phyloP scores from a whole-genome alignment of 2,113 vertebrate genomes.

The Phalacrocorax aristotelis region DNA sequence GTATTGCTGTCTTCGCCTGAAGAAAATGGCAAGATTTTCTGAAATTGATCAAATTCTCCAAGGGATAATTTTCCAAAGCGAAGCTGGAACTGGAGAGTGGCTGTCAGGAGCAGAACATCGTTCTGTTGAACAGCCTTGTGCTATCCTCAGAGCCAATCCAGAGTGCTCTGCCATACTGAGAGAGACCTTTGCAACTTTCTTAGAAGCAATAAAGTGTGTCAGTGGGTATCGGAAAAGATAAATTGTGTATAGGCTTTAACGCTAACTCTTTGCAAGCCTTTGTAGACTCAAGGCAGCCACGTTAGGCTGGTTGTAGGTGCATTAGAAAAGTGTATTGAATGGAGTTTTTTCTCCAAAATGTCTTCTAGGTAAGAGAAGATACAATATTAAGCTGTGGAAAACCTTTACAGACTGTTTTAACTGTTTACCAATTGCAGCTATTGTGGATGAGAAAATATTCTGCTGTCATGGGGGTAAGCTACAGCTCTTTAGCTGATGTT shows the following conservation, averaged over 20 bases:
- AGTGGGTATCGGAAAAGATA: background rate
- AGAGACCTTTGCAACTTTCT: background rate
- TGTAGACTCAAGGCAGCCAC: background rate
- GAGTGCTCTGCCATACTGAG: background rate
- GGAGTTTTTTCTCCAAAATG: background rate
- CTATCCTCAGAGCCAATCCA: background rate
- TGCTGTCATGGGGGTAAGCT: conserved; percentile 94
- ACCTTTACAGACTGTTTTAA: conserved; percentile 99
- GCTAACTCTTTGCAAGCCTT: background rate
- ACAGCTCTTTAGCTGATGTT: background rate
- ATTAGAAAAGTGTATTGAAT: background rate
- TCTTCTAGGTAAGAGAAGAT: conserved; percentile 92
- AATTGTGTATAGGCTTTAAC: background rate
- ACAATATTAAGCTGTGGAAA: conserved; percentile 99
- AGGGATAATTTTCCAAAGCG: background rate
- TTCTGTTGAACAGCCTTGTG: background rate
- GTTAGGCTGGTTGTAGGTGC: background rate
- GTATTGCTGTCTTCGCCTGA: background rate
- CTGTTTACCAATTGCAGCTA: conserved; percentile 97
- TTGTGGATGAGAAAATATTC: conserved; percentile 99
- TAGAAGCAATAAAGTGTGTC: background rate
- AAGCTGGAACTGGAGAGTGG: background rate
- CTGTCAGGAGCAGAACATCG: background rate
- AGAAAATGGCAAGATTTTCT: background rate
- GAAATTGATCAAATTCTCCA: background rate